Percentiles rank a stretch among this genome's conserved stretches.
These are phyloP conservation scores for Aphidius colemani DNA, from an alignment of 2,888 invertebrate genomes.

Conservation along the genomic window DNA sequence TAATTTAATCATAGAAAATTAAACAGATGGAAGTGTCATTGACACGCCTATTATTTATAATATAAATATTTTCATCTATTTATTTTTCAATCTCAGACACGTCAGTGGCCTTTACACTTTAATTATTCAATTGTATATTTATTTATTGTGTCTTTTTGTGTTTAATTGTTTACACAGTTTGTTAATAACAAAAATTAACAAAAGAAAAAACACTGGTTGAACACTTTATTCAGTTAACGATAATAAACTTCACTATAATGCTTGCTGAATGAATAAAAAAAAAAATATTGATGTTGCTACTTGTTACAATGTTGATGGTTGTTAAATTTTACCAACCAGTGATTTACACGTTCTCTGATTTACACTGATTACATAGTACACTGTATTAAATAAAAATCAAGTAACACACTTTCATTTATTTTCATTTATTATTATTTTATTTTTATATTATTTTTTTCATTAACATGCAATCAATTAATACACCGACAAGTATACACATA, in stretches of 20 bases:
- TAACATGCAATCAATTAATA: slow-evolving; percentile 44
- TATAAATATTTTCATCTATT: background rate
- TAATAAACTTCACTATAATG: slow-evolving; percentile 14
- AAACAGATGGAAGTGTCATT: too few relatives aligned
- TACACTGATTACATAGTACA: slow-evolving; percentile 59
- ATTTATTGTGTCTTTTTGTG: too few relatives aligned
- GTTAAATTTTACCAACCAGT: slow-evolving; percentile 46
- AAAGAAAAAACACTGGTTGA: too few relatives aligned
- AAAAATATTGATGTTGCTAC: slow-evolving; percentile 44
- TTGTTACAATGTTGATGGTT: slow-evolving; percentile 40
- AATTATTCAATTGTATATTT: too few relatives aligned
- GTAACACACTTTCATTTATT: slow-evolving; percentile 44
- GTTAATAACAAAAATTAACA: too few relatives aligned
- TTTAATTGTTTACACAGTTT: too few relatives aligned
- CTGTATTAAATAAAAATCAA: slow-evolving; percentile 52
- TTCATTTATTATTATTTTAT: slow-evolving; percentile 2
- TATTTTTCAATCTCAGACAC: background rate
- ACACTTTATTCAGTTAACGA: too few relatives aligned
- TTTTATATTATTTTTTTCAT: slow-evolving; percentile 20
- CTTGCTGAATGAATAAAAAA: slow-evolving; percentile 16
- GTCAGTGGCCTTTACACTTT: background rate
- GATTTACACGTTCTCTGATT: slow-evolving; percentile 60
- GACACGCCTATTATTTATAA: background rate
- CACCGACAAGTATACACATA: slow-evolving; percentile 30
- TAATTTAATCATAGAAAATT: too few relatives aligned